A percentile compares a stretch with the other conserved stretches of the same genome.
phyloP scores from a whole-genome alignment of 2,797 vertebrate species.

The Thalassophryne amazonica region DNA sequence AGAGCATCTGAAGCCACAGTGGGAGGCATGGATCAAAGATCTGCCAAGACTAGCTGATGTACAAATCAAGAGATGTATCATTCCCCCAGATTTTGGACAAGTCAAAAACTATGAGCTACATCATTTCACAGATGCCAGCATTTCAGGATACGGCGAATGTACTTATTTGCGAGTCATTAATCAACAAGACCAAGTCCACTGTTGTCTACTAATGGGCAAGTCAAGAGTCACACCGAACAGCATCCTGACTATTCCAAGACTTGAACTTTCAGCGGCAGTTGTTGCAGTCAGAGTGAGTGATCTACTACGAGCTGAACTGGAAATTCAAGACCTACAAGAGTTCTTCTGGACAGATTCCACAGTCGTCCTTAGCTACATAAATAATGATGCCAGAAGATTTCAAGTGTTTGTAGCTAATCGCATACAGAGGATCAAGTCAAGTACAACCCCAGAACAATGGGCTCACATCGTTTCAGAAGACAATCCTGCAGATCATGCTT shows the following conservation, averaged over 20 bases:
- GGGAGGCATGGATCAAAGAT: conserved; percentile 33
- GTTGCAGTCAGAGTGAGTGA: conserved; percentile 6
- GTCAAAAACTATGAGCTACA: conserved; percentile 12
- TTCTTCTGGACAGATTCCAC: conserved; percentile 1
- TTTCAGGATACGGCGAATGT: conserved; percentile 12
- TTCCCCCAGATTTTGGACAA: conserved; percentile 10
- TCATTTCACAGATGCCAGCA: conserved; percentile 11
- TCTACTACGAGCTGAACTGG: background rate
- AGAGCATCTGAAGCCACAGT: conserved; percentile 12
- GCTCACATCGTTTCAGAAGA: conserved; percentile 20
- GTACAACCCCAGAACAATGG: conserved; percentile 30
- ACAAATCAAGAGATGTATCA: conserved; percentile 15
- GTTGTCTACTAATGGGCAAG: conserved; percentile 29
- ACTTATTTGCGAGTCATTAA: conserved; percentile 17
- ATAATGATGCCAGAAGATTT: background rate
- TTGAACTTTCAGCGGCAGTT: conserved; percentile 14
- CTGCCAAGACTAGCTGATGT: conserved; percentile 15
- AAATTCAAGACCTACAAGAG: background rate
- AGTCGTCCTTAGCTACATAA: conserved; percentile 3
- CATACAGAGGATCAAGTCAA: conserved; percentile 21
- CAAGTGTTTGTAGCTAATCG: background rate
- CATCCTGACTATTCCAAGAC: conserved; percentile 13
- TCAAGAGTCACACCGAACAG: conserved; percentile 20
- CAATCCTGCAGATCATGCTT: conserved; percentile 26
- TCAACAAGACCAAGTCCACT: conserved; percentile 9